phyloP scores from a whole-genome alignment of 1,140 invertebrate genomes.

The Tetramorium alpestre region DNA sequence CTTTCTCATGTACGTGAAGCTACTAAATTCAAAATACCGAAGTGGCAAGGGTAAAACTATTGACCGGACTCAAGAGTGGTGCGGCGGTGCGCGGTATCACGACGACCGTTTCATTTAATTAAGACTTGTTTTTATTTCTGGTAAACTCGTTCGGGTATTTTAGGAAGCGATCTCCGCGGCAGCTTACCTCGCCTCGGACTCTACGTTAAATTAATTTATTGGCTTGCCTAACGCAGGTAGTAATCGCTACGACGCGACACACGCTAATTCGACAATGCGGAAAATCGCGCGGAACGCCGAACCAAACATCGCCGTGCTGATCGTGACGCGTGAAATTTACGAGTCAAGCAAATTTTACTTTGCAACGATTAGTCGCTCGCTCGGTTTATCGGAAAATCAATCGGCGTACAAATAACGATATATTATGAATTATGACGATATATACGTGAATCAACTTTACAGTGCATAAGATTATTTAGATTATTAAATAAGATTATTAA shows the following conservation, averaged over 20 bases:
- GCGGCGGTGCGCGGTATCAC: conserved; percentile 22
- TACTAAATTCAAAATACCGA: conserved; percentile 70
- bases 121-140: conserved; percentile 80
- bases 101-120: conserved; percentile 78
- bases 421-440: background rate
- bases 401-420: background rate
- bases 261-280: conserved; percentile 40
- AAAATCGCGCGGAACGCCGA: conserved; percentile 34
- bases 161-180: conserved; percentile 68
- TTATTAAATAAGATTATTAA: background rate
- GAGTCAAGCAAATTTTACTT: background rate
- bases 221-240: conserved; percentile 49
- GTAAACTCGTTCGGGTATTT: conserved; percentile 79
- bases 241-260: conserved; percentile 20
- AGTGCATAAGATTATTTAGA: background rate
- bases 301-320: background rate
- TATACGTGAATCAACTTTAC: background rate
- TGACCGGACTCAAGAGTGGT: conserved; percentile 31
- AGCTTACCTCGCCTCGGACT: conserved; percentile 33
- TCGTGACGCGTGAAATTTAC: conserved; percentile 30
- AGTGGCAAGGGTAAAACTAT: conserved; percentile 52
- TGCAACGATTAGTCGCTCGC: background rate
- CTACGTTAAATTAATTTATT: conserved; percentile 74
- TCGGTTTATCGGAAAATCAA: background rate
- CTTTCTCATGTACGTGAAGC: conserved; percentile 9